Evolutionary conservation across 2,797 vertebrate species (phyloP).

Genomic region (Scarus forsteni): DNA sequence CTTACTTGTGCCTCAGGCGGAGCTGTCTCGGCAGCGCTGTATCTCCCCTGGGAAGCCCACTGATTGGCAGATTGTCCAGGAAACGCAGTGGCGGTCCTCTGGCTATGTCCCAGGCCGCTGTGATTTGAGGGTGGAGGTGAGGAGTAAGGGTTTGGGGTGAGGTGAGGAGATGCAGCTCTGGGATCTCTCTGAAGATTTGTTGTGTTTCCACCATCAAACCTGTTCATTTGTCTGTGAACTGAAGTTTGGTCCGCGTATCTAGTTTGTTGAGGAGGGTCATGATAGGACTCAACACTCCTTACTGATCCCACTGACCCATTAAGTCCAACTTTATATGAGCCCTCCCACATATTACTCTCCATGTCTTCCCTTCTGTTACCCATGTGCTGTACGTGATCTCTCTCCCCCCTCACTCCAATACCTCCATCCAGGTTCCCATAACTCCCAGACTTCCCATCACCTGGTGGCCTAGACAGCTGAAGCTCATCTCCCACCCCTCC

Average conservation of each 20-base stretch:
- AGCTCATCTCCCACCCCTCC: constrained; percentile 45
- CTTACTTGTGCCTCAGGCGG: constrained; percentile 78
- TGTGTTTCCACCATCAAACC: constrained; percentile 79
- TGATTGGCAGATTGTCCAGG: constrained; percentile 48
- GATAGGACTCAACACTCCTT: constrained; percentile 42
- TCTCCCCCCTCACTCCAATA: constrained; percentile 57
- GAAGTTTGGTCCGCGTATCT: constrained; percentile 68
- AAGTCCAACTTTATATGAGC: constrained; percentile 65
- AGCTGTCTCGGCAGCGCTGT: constrained; percentile 42
- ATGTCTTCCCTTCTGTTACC: constrained; percentile 29
- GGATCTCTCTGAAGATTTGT: constrained; percentile 65
- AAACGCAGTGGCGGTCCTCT: constrained; percentile 38
- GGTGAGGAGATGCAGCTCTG: constrained; percentile 57
- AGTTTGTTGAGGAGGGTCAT: constrained; percentile 47
- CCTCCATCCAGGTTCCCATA: constrained; percentile 81
- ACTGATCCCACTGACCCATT: constrained; percentile 71
- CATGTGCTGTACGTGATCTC: constrained; percentile 38
- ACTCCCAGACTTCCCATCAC: constrained; percentile 81
- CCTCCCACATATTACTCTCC: constrained; percentile 67
- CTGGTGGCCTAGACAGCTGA: constrained; percentile 65
- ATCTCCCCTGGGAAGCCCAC: constrained; percentile 55
- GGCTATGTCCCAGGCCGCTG: constrained; percentile 64
- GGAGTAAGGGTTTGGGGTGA: constrained; percentile 62
- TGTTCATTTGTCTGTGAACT: constrained; percentile 85
- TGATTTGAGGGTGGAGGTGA: constrained; percentile 67